These are phyloP conservation scores for Apamea epomidion DNA, from an alignment of 2,888 invertebrate species.

Conservation along the genomic window DNA sequence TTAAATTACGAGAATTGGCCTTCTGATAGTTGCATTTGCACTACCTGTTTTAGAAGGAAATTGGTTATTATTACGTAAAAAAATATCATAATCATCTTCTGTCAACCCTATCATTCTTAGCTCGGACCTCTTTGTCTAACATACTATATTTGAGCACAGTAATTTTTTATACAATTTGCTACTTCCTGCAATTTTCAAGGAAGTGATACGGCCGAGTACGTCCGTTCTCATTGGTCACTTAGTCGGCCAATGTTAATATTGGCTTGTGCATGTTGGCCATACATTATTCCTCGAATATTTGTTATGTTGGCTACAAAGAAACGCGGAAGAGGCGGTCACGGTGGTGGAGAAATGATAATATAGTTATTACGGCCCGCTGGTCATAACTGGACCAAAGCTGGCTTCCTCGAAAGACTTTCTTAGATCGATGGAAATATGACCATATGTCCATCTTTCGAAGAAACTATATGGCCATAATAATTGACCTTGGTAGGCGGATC, in stretches of 20 bases:
- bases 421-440: not conserved
- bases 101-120: not conserved
- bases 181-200: constrained; percentile 47
- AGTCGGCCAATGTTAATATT: constrained; percentile 35
- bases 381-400: not conserved
- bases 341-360: constrained; percentile 22
- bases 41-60: not conserved
- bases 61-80: not conserved
- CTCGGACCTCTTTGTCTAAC: constrained; percentile 25
- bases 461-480: not conserved
- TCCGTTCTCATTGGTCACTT: constrained; percentile 39
- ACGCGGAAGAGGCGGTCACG: constrained; percentile 50
- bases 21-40: not conserved
- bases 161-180: constrained; percentile 10
- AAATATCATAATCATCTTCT: not conserved
- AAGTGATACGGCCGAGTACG: constrained; percentile 37
- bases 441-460: not conserved
- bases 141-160: not conserved
- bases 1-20: no score
- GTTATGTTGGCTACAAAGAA: constrained; percentile 31
- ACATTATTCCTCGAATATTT: constrained; percentile 39
- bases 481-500: not conserved
- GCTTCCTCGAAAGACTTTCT: constrained; percentile 22
- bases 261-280: constrained; percentile 12
- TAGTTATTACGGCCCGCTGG: not conserved